Evolutionary conservation across 2,888 invertebrate genomes (phyloP).

Genomic region (Diplolepis rosae): DNA sequence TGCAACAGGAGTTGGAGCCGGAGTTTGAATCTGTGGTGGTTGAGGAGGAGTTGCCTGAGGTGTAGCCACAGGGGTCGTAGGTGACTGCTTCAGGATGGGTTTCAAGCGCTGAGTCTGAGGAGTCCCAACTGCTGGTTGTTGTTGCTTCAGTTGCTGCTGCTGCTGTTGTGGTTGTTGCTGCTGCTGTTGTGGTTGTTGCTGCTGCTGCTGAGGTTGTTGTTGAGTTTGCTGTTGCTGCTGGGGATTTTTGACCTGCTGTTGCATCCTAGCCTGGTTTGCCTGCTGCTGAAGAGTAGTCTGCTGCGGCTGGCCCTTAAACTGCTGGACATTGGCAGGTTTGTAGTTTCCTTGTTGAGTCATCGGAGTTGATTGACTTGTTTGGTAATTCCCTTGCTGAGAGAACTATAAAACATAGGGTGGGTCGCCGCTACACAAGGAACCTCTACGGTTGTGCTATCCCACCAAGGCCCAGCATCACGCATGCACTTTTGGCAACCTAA

Average conservation of each 20-base stretch:
- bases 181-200: slow-evolving; percentile 46
- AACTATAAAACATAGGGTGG: slow-evolving; percentile 73
- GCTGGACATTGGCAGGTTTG: slow-evolving; percentile 53
- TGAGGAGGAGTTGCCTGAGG: slow-evolving; percentile 33
- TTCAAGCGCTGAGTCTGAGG: slow-evolving; percentile 63
- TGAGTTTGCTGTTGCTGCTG: slow-evolving; percentile 40
- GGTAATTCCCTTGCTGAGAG: slow-evolving; percentile 66
- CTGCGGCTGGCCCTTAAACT: slow-evolving; percentile 41
- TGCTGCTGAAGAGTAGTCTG: slow-evolving; percentile 36
- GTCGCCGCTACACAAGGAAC: slow-evolving; percentile 74
- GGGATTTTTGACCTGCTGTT: slow-evolving; percentile 37
- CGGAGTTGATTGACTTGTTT: slow-evolving; percentile 50
- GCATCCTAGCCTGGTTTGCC: slow-evolving; percentile 38
- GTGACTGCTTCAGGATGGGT: slow-evolving; percentile 67
- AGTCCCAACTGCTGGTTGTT: slow-evolving; percentile 42
- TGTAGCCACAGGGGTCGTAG: slow-evolving; percentile 38
- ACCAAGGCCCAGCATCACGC: slow-evolving; percentile 72
- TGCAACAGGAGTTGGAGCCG: slow-evolving; percentile 6
- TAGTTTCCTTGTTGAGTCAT: slow-evolving; percentile 60
- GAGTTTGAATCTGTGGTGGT: slow-evolving; percentile 32
- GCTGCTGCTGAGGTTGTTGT: no score
- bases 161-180: slow-evolving; percentile 41
- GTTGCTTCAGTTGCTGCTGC: slow-evolving; percentile 46
- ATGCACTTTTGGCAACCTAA: slow-evolving; percentile 64
- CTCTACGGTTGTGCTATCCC: slow-evolving; percentile 73